These are phyloP conservation scores for Dynastes tityus DNA, from an alignment of 2,888 invertebrate species.

Conservation along the genomic window DNA sequence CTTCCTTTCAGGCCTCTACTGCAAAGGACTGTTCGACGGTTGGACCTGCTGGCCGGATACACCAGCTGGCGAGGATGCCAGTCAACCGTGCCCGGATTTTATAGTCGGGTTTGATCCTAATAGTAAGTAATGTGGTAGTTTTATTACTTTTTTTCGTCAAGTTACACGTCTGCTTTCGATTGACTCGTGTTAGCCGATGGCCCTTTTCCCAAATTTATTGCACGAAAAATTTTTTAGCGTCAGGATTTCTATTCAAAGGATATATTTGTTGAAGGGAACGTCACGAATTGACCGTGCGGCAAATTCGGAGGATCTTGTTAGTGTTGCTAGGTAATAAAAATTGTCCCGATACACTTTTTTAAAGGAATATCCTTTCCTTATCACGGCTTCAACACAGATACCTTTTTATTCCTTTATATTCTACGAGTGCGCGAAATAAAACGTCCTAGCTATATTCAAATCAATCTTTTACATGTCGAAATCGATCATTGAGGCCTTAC, in stretches of 20 bases:
- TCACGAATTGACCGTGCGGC: no score
- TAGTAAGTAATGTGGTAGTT: constrained; percentile 73
- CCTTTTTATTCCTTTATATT: no score
- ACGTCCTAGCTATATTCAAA: no score
- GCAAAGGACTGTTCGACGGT: constrained; percentile 85
- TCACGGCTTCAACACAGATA: no score
- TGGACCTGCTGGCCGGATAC: constrained; percentile 89
- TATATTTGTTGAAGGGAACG: not conserved
- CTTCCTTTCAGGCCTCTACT: constrained; percentile 74
- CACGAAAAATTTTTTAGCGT: no score
- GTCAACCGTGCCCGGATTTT: constrained; percentile 82
- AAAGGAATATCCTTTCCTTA: no score
- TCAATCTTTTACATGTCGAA: no score
- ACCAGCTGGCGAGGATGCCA: constrained; percentile 77
- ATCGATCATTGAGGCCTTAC: no score
- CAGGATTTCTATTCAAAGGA: no score
- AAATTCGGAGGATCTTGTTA: no score
- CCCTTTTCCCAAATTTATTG: not conserved
- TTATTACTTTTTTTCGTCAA: constrained; percentile 17
- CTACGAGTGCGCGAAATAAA: no score
- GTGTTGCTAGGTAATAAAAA: not conserved
- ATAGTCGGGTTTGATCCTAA: constrained; percentile 83
- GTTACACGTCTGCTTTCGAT: constrained; percentile 12
- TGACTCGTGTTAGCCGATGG: not conserved
- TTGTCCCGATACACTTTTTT: not conserved